A percentile compares a stretch with the other conserved stretches of the same genome.
phyloP scores from a whole-genome alignment of 1,140 invertebrate species.

The Drosophila bipectinata region DNA sequence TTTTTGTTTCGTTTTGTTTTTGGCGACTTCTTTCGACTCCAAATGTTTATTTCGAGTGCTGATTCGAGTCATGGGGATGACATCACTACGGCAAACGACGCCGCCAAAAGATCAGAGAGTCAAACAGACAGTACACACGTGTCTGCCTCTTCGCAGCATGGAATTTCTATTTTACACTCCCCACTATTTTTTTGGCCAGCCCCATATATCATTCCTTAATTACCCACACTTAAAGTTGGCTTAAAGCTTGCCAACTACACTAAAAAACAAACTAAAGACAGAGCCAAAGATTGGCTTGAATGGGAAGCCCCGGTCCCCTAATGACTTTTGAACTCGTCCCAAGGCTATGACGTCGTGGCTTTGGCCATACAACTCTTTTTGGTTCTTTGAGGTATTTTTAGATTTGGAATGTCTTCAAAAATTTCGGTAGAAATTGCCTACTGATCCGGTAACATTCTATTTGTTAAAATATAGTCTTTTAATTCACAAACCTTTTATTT shows the following conservation, averaged over 20 bases:
- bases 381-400: not conserved
- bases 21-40: slow-evolving; percentile 17
- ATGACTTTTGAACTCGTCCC: not conserved
- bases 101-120: slow-evolving; percentile 15
- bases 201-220: not conserved
- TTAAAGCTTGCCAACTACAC: not conserved
- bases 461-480: not conserved
- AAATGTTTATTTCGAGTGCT: slow-evolving; percentile 21
- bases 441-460: not conserved
- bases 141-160: slow-evolving; percentile 7
- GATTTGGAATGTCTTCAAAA: too few relatives aligned
- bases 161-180: not conserved
- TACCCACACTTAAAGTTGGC: not conserved
- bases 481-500: too few relatives aligned
- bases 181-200: not conserved
- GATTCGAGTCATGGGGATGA: slow-evolving; percentile 20
- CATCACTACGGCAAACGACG: slow-evolving; percentile 13
- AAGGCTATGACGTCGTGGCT: slow-evolving; percentile 1
- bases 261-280: not conserved
- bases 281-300: not conserved
- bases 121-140: slow-evolving; percentile 21
- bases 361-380: not conserved
- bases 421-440: too few relatives aligned
- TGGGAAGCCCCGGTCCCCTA: slow-evolving; percentile 2
- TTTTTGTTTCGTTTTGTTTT: slow-evolving; percentile 17